phyloP scores from a whole-genome alignment of 2,888 invertebrate species.

The Drosophila nr. fundita region DNA sequence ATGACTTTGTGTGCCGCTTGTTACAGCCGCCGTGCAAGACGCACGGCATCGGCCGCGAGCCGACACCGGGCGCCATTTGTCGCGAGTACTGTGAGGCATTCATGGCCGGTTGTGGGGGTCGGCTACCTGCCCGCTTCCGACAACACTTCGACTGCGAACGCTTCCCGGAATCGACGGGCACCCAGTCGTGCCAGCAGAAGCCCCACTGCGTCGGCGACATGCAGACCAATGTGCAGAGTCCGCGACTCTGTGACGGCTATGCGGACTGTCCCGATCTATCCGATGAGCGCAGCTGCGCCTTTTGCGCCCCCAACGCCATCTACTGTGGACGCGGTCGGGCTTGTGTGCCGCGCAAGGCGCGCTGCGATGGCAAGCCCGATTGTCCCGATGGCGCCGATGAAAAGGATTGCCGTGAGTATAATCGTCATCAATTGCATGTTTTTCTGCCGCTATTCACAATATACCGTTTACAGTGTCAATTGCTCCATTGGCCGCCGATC shows the following conservation, averaged over 20 bases:
- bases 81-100: slow-evolving; percentile 94
- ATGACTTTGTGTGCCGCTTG: slow-evolving; percentile 94
- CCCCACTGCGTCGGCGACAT: slow-evolving; percentile 92
- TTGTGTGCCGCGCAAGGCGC: slow-evolving; percentile 89
- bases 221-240: slow-evolving; percentile 90
- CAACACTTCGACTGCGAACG: slow-evolving; percentile 91
- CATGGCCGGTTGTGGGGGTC: slow-evolving; percentile 92
- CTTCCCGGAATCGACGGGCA: slow-evolving; percentile 92
- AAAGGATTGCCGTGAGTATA: slow-evolving; percentile 91
- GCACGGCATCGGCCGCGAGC: slow-evolving; percentile 86
- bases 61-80: slow-evolving; percentile 86
- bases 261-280: slow-evolving; percentile 94
- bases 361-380: slow-evolving; percentile 93
- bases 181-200: slow-evolving; percentile 90
- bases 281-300: slow-evolving; percentile 92
- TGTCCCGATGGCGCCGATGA: slow-evolving; percentile 95
- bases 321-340: slow-evolving; percentile 92
- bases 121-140: slow-evolving; percentile 90
- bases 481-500: slow-evolving; percentile 88
- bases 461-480: slow-evolving; percentile 88
- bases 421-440: slow-evolving; percentile 88
- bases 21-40: slow-evolving; percentile 92
- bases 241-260: slow-evolving; percentile 93
- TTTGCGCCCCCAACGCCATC: slow-evolving; percentile 90
- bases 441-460: slow-evolving; percentile 85